Base-by-base conservation (phyloP, 2,113 vertebrate species). In the Puntigrus tetrazona region DNA sequence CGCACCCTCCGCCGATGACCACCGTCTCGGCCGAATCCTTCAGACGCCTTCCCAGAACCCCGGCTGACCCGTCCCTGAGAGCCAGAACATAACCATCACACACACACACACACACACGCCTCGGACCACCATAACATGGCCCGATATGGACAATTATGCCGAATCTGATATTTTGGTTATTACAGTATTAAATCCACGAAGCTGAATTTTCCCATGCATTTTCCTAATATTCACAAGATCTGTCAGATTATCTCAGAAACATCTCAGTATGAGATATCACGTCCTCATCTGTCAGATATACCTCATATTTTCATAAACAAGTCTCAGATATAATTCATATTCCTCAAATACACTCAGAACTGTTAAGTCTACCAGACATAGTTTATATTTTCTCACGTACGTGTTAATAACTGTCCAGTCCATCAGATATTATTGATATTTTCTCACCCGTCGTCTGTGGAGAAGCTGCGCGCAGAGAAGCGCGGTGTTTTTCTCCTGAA, bases 1-100 rank as follows among this genome's bases (percentile, higher is more conserved):
- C 88, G 3, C 98, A 99, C 16, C 98, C 98, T 1, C 98, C 98
- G 34, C 98, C 98, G 0, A 99, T 96, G 86, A 99, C 94, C 87
- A 97, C 94, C 0, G 96, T 98, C 52, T 99, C 96, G 7, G 97
- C 97, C 0, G 81, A 94, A 82, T 98, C 98, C 91, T 97, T 97
- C 95, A 95, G 95, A 67, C 91, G 90, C 86, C 93, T 93, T 34
- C 93, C 91, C 89, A 95, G 83, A 73, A 82, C 88, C 16, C 36
- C 59, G 11, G 86, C 34, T 3, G 82, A 55, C 0, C 85, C 55
- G 45, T 92, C 86, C 0, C 94, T 95, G 85, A 50, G 14, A 7
- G 14, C 9, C 25, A 36, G n/a, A 29, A n/a, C 55, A 84, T 11
- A 34, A 22, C 14, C 31, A 36, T 8, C 38, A 43, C 9, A 13